A percentile compares a stretch with the other conserved stretches of the same genome.
These are phyloP conservation scores for Dolichotis patagonum DNA, from an alignment of 2,113 vertebrate genomes.

Conservation along the genomic window DNA sequence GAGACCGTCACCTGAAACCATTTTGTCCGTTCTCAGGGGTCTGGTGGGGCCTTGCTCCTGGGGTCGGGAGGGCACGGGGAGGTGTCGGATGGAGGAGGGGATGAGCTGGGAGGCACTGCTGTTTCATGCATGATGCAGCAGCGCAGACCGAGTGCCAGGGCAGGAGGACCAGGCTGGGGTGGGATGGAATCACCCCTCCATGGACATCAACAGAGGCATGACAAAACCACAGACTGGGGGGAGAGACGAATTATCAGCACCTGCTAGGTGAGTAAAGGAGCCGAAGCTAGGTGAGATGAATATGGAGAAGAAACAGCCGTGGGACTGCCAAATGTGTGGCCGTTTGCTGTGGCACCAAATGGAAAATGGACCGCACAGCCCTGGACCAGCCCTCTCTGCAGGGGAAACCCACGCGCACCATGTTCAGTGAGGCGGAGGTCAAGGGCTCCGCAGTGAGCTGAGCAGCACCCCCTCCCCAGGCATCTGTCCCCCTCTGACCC, in stretches of 20 bases:
- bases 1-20: background rate
- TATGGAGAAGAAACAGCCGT: background rate
- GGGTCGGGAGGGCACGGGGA: background rate
- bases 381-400: background rate
- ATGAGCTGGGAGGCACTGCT: background rate
- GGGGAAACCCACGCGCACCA: background rate
- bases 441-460: background rate
- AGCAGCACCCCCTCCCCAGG: background rate
- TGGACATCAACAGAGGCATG: background rate
- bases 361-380: background rate
- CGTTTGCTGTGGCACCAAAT: background rate
- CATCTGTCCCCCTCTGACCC: background rate
- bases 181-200: background rate
- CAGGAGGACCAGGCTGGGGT: background rate
- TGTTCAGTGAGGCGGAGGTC: background rate
- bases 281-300: background rate
- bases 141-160: background rate
- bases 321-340: background rate
- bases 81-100: background rate
- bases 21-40: background rate
- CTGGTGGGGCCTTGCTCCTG: background rate
- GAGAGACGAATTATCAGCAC: background rate
- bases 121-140: background rate
- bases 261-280: background rate
- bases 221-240: background rate